A percentile compares a stretch with the other conserved stretches of the same genome.
phyloP scores from a whole-genome alignment of 1,140 invertebrate genomes.

The Drosophila ananassae region DNA sequence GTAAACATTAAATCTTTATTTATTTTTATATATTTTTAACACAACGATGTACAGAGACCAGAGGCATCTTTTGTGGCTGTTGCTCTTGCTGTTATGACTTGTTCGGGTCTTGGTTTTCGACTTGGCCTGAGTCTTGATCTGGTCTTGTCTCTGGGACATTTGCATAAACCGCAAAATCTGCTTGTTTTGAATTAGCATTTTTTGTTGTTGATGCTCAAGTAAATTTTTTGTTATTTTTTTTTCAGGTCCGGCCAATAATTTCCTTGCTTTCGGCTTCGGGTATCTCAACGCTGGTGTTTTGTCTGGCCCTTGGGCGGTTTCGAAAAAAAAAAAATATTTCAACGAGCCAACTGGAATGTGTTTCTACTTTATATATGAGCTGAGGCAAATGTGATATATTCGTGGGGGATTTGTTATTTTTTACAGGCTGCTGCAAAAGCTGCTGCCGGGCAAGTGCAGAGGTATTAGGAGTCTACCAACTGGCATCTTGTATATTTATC shows the following conservation, averaged over 20 bases:
- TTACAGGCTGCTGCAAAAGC: constrained; percentile 5
- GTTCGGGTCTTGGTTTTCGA: constrained; percentile 31
- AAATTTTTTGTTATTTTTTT: constrained; percentile 15
- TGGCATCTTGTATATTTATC: constrained; percentile 65
- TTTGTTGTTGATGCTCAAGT: constrained; percentile 40
- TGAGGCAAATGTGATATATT: constrained; percentile 43
- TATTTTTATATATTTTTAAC: constrained; percentile 55
- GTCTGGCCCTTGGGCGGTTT: constrained; percentile 46
- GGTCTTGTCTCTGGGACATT: constrained; percentile 49
- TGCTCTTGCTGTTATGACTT: constrained; percentile 57
- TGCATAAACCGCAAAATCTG: constrained; percentile 82
- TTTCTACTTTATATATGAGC: constrained; percentile 29
- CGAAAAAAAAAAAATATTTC: constrained; percentile 16
- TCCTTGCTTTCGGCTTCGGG: constrained; percentile 26
- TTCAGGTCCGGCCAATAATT: constrained; percentile 59
- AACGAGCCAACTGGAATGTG: constrained; percentile 29
- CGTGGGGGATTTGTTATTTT: constrained; percentile 32
- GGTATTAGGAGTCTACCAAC: constrained; percentile 16
- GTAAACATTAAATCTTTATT: constrained; percentile 62
- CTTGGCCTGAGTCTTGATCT: no score
- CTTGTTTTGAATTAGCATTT: constrained; percentile 79
- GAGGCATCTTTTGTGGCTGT: constrained; percentile 25
- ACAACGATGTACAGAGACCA: constrained; percentile 22
- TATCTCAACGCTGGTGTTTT: not conserved
- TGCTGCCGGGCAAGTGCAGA: constrained; percentile 41